A percentile compares a stretch with the other conserved stretches of the same genome.
phyloP scores from a whole-genome alignment of 2,113 vertebrate genomes.

The Panurus biarmicus region DNA sequence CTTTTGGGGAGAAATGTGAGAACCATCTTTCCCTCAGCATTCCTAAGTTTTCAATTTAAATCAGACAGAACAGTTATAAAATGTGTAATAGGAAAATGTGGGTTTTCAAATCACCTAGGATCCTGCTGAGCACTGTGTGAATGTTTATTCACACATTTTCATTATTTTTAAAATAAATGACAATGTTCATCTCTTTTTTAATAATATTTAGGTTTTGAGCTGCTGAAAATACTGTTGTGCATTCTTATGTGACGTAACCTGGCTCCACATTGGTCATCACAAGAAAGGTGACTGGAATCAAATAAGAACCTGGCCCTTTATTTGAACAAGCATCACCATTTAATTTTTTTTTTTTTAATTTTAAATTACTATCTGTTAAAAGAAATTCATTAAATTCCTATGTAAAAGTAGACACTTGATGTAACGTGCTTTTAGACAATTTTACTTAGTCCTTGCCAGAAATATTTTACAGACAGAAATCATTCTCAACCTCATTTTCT shows the following conservation, averaged over 20 bases:
- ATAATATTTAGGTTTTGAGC: neutral
- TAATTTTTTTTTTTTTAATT: neutral
- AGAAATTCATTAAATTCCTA: neutral
- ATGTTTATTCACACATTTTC: neutral
- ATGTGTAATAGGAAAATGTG: neutral
- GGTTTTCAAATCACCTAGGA: neutral
- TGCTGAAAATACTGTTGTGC: neutral
- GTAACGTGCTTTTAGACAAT: neutral
- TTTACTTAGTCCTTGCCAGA: neutral
- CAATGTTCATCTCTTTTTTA: neutral
- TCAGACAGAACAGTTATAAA: neutral
- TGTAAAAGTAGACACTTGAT: neutral
- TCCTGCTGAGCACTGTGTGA: neutral
- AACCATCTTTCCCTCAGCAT: neutral
- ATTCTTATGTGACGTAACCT: rapidly evolving
- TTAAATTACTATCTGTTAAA: neutral
- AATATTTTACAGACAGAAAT: neutral
- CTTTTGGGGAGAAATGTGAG: neutral
- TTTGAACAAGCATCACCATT: neutral
- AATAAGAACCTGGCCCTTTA: neutral
- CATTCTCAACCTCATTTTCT: neutral
- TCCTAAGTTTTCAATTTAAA: neutral
- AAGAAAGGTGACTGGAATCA: neutral
- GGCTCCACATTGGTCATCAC: neutral
- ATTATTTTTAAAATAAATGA: neutral